Conservation (phyloP, 2,113 vertebrate species). For the Lanius collurio region DNA sequence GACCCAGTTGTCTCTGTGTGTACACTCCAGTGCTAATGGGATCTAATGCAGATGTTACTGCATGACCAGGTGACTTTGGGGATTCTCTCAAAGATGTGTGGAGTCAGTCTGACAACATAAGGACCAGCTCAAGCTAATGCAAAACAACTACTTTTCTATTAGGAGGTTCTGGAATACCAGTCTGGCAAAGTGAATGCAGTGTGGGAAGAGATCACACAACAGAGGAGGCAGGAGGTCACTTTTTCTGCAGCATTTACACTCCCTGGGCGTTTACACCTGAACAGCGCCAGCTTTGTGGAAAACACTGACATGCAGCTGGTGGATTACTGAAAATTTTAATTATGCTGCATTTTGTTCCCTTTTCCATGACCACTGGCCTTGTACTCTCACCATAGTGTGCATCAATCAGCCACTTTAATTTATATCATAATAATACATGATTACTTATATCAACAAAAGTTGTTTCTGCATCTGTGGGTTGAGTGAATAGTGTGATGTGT, state of each 20-base stretch:
- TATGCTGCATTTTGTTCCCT: background rate
- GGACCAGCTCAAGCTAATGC: background rate
- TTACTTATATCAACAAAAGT: background rate
- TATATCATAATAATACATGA: background rate
- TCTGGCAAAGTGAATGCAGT: background rate
- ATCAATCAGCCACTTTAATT: background rate
- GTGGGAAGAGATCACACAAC: background rate
- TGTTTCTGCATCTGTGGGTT: background rate
- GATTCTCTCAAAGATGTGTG: background rate
- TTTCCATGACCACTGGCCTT: background rate
- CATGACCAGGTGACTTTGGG: background rate
- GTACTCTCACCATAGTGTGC: background rate
- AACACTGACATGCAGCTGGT: background rate
- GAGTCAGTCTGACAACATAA: background rate
- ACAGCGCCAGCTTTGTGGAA: background rate
- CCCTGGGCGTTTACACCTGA: background rate
- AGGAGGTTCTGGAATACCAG: background rate
- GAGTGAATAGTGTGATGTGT: background rate
- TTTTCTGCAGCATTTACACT: background rate
- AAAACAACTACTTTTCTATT: background rate
- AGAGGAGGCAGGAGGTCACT: background rate
- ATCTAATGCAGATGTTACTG: background rate
- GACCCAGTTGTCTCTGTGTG: rapidly evolving
- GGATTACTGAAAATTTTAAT: background rate
- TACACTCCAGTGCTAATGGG: background rate